phyloP scores from a whole-genome alignment of 2,113 vertebrate species.

The Perca fluviatilis region DNA sequence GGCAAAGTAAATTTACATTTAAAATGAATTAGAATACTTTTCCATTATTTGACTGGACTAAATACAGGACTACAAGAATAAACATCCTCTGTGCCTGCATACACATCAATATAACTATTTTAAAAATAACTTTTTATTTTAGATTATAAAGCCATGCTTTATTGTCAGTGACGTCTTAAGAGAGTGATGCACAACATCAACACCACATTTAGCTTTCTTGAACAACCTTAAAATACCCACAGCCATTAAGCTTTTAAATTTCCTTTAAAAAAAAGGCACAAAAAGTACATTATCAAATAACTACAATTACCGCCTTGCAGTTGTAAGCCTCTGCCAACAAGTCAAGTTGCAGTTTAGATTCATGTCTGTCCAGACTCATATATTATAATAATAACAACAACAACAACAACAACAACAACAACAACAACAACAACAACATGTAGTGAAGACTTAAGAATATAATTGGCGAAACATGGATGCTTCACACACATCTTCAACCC shows the following conservation, averaged over 20 bases:
- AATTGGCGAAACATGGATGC: too few relatives aligned
- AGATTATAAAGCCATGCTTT: not conserved
- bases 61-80: not conserved
- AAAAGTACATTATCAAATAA: too few relatives aligned
- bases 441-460: too few relatives aligned
- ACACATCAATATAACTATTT: not conserved
- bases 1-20: not conserved
- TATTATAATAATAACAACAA: too few relatives aligned
- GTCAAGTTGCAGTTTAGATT: too few relatives aligned
- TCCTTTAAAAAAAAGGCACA: not conserved
- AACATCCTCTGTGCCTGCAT: not conserved
- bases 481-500: too few relatives aligned
- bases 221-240: slow-evolving; percentile 1
- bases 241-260: not conserved
- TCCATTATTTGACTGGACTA: not conserved
- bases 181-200: not conserved
- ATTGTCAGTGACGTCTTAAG: not conserved
- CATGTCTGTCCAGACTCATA: too few relatives aligned
- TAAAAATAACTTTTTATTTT: not conserved
- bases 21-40: not conserved
- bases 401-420: too few relatives aligned
- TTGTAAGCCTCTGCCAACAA: too few relatives aligned
- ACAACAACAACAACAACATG: too few relatives aligned
- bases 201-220: not conserved
- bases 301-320: too few relatives aligned